These are phyloP conservation scores for Terebella lapidaria DNA, from an alignment of 2,888 invertebrate genomes.

Conservation along the genomic window DNA sequence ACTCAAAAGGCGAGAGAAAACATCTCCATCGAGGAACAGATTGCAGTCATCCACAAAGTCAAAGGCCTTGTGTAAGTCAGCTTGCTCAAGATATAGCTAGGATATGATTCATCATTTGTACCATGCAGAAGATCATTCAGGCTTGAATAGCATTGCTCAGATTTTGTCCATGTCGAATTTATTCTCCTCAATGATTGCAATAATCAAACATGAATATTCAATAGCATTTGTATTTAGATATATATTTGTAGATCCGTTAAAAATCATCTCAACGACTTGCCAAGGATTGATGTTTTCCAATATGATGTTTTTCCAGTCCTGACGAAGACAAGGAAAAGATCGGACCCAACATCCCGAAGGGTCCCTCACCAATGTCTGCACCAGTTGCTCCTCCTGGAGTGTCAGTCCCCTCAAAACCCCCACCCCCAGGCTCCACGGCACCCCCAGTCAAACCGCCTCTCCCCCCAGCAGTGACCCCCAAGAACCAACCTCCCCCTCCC, in stretches of 20 bases:
- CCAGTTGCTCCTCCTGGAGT: conserved; percentile 19
- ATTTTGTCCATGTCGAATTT: not conserved
- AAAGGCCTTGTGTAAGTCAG: conserved; percentile 72
- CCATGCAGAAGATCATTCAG: not conserved
- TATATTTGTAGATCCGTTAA: too few species aligned
- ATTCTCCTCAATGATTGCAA: too few species aligned
- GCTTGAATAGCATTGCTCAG: not conserved
- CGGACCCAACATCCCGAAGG: conserved; percentile 65
- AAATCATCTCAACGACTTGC: too few species aligned
- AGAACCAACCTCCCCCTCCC: conserved; percentile 46
- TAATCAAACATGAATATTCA: too few species aligned
- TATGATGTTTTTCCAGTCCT: conserved; percentile 59
- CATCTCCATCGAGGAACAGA: conserved; percentile 93
- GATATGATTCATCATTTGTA: too few species aligned
- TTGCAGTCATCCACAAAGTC: conserved; percentile 80
- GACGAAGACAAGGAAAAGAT: conserved; percentile 97
- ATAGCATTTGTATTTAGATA: too few species aligned
- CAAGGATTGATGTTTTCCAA: too few species aligned
- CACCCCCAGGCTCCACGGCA: conserved; percentile 13
- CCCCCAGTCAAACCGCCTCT: conserved; percentile 34
- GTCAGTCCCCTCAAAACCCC: conserved; percentile 25
- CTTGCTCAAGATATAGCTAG: too few species aligned
- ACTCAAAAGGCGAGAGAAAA: conserved; percentile 89
- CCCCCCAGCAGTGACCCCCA: conserved; percentile 46
- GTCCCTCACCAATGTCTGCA: conserved; percentile 29